phyloP scores from a whole-genome alignment of 37 sponge, comb jelly and placozoan genomes.

The Cladorhizidae sp. region DNA sequence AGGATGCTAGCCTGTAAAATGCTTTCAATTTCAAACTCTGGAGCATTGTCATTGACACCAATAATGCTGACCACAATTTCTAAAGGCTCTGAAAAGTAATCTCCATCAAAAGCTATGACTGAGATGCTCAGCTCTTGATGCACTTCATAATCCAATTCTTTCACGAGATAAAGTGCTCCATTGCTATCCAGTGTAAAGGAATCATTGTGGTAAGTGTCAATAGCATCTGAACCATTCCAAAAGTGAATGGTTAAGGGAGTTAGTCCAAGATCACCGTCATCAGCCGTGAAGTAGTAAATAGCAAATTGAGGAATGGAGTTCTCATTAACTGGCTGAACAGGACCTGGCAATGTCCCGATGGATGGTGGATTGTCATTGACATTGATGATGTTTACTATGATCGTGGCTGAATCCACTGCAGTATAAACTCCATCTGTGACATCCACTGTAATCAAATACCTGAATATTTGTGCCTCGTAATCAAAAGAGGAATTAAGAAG shows the following conservation, averaged over 20 bases:
- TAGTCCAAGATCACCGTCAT: constrained; percentile 8
- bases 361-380: constrained; percentile 68
- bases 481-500: constrained; percentile 37
- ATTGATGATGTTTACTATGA: constrained; percentile 50
- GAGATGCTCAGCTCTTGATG: constrained; percentile 16
- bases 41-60: constrained; percentile 48
- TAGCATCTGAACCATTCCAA: constrained; percentile 2
- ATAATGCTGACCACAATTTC: constrained; percentile 10
- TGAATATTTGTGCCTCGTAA: constrained; percentile 23
- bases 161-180: constrained; percentile 30
- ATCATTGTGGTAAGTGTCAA: background rate
- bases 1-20: constrained; percentile 13
- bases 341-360: background rate
- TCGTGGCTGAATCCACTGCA: constrained; percentile 23
- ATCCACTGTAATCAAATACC: constrained; percentile 4
- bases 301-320: constrained; percentile 21
- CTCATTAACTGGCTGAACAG: constrained; percentile 5
- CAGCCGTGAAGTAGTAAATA: constrained; percentile 14
- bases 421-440: constrained; percentile 35
- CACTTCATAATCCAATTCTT: constrained; percentile 50
- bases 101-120: constrained; percentile 64
- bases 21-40: constrained; percentile 27
- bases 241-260: constrained; percentile 19
- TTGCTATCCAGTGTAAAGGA: constrained; percentile 14
- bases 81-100: constrained; percentile 16